Percentiles rank a stretch among this genome's conserved stretches.
phyloP scores from a whole-genome alignment of 2,113 vertebrate genomes.

The Ictalurus furcatus region DNA sequence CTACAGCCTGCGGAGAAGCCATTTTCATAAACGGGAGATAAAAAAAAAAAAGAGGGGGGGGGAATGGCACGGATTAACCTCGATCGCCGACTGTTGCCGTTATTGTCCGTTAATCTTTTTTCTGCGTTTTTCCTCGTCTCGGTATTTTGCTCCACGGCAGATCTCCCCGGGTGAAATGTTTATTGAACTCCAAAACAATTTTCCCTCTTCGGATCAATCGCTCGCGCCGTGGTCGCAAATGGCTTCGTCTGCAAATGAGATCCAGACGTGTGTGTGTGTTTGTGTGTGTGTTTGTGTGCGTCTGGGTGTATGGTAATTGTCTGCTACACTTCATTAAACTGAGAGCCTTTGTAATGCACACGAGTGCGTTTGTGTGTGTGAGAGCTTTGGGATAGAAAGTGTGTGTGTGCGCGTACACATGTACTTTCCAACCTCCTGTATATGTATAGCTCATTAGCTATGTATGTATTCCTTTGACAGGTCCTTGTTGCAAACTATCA shows the following conservation, averaged over 20 bases:
- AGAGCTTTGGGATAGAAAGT: neutral
- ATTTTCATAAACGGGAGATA: constrained; percentile 44
- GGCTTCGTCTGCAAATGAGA: constrained; percentile 58
- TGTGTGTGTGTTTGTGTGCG: constrained; percentile 3
- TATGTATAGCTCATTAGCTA: neutral
- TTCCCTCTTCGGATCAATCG: constrained; percentile 62
- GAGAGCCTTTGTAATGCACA: constrained; percentile 17
- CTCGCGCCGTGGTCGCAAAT: constrained; percentile 36
- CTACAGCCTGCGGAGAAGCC: constrained; percentile 43
- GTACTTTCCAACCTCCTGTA: neutral
- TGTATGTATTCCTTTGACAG: neutral
- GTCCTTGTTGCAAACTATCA: neutral
- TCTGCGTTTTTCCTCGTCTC: constrained; percentile 7
- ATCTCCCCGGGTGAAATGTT: constrained; percentile 64
- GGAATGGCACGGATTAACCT: constrained; percentile 43
- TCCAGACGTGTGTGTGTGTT: constrained; percentile 40
- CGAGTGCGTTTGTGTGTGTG: constrained; percentile 20
- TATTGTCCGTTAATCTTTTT: constrained; percentile 35
- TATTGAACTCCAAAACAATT: constrained; percentile 66
- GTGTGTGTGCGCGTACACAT: neutral
- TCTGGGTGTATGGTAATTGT: constrained; percentile 46
- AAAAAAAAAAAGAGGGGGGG: constrained; percentile 39
- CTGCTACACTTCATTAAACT: constrained; percentile 50
- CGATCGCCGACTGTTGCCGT: constrained; percentile 24
- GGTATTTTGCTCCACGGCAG: constrained; percentile 25